Evolutionary conservation across 1,140 invertebrate genomes (phyloP), one percentile per base, ranked within the genome.

Genomic region (Drosophila burlai): DNA sequence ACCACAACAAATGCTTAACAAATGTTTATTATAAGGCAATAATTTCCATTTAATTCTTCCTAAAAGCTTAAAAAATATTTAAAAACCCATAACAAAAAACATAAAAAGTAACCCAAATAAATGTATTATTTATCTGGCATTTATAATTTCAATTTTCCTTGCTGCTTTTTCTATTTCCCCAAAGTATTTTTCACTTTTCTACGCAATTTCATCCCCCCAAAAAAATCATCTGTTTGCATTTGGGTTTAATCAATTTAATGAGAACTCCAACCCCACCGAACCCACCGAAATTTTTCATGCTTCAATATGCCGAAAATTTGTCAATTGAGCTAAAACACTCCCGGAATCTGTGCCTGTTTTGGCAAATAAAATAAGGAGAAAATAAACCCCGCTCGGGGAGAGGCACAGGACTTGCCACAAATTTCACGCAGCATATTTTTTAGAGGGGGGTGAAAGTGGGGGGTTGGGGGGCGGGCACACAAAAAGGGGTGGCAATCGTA

Each of bases 161-260:
- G 2, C 21, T 21, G 7, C 18, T 26, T 10, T 29, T 40, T 1
- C n/a, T 2, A 31, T 40, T 26, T 40, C 15, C 54, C 21, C 52
- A 42, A 58, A 21, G 16, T n/a, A 38, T 63, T 58, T 64, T 58
- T 29, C 24, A 57, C 34, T 66, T 38, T 45, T 63, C 31, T 43
- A 38, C 31, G 9, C n/a, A n/a, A 42, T 40, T 29, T 29, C 15
- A 18, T 55, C 34, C 31, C 47, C 11, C 26, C 26, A 49, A 26
- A 26, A 49, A 24, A 21, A 0, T 8, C 5, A 13, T 50, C 40
- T 55, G 64, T 62, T 72, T 76, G 54, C 50, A 66, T 77, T 77
- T 80, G 77, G 64, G 49, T 65, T 77, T 81, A 68, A 89, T 83
- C 69, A 81, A 89, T 81, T 83, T 73, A 79, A 89, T 79, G 74